Base-by-base conservation (phyloP, 2,797 vertebrate species). In the Enteromius treurensis region DNA sequence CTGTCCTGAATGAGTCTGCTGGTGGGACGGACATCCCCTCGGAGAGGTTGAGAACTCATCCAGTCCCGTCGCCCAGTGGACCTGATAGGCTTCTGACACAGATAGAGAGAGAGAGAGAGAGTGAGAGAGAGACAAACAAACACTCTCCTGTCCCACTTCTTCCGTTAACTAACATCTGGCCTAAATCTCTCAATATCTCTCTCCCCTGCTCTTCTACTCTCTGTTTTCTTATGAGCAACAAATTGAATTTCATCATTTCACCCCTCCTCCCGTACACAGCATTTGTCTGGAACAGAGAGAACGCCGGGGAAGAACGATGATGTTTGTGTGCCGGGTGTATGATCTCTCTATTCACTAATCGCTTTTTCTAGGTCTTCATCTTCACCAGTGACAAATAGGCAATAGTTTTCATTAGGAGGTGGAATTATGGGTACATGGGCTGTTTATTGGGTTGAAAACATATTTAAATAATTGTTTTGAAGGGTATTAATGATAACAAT, bases 251-350 rank as follows among this genome's bases (percentile, higher is more conserved):
- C n/a, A 67, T 67, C n/a, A 51, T 29, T 69, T 58, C 42, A 10
- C n/a, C 10, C 14, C 45, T 13, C 37, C 13, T 26, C 62, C 32
- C 32, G 26, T 42, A 5, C 75, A 82, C 60, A 78, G 32, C 62
- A 34, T 85, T 82, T 79, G 84, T 82, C 75, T 85, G 68, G 23
- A 53, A 76, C 74, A 79, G 21, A 70, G 34, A 65, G 68, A 79
- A 79, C 29, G 51, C 62, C 51, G 55, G 55, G 49, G 23, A 26
- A 64, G 19, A 71, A 49, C 67, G 13, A 62, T 77, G 34, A 26
- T 77, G 34, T 79, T 37, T 79, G 45, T 67, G 45, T 23, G 32
- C 45, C 19, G 80, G 23, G 45, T 37, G 29, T 70, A 42, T 77
- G 53, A 58, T 71, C 49, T 64, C 69, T 74, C 9, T 45, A 37